A percentile compares a stretch with the other conserved stretches of the same genome.
Conservation (phyloP, 2,888 invertebrate species). For the Amblyteles armatorius region DNA sequence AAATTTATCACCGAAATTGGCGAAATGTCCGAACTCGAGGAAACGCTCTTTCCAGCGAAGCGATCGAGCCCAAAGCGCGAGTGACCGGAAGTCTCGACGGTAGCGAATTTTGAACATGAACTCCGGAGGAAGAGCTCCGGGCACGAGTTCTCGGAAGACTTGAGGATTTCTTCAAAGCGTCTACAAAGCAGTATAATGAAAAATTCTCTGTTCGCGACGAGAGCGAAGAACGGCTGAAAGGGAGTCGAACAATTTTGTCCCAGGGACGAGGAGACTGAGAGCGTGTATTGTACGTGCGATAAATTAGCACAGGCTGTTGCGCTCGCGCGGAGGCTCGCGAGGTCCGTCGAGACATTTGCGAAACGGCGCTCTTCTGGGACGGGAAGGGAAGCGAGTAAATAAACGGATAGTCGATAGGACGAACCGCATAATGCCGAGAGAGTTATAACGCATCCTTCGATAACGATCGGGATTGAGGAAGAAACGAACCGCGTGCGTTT, state of each 20-base stretch:
- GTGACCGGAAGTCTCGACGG: not conserved
- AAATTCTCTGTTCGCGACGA: constrained; percentile 14
- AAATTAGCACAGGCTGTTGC: constrained; percentile 42
- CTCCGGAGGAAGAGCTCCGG: constrained; percentile 11
- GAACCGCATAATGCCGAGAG: constrained; percentile 25
- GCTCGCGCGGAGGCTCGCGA: constrained; percentile 1
- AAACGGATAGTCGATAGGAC: constrained; percentile 36
- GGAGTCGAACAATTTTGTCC: constrained; percentile 47
- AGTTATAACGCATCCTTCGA: constrained; percentile 50
- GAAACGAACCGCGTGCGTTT: constrained; percentile 39
- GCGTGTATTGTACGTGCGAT: not conserved
- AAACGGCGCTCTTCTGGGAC: not conserved
- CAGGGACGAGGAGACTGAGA: not conserved
- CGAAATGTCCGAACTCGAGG: constrained; percentile 22
- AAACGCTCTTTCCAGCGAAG: not conserved
- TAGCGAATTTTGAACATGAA: constrained; percentile 18
- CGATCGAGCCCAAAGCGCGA: not conserved
- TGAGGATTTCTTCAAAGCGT: constrained; percentile 20
- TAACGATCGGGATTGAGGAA: constrained; percentile 54
- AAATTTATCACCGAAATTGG: not conserved
- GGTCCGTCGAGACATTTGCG: constrained; percentile 3
- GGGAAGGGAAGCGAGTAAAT: constrained; percentile 41
- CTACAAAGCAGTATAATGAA: constrained; percentile 14
- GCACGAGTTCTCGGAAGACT: constrained; percentile 23
- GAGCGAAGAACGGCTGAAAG: constrained; percentile 46